Evolutionary conservation across 1,140 invertebrate species (phyloP), one percentile per base, ranked within the genome.

Genomic region (Aricia agestis): DNA sequence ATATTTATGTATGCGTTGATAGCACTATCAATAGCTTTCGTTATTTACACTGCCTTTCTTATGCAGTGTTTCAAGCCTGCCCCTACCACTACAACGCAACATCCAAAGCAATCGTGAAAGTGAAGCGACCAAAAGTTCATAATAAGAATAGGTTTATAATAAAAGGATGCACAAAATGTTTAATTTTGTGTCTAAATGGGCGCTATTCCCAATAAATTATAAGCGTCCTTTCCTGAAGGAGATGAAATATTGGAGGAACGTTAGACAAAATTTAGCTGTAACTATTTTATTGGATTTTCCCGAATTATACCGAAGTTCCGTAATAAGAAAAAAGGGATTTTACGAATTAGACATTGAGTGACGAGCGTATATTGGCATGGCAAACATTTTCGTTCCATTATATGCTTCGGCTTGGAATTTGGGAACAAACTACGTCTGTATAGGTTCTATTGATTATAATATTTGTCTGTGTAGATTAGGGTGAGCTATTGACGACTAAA

Each of bases 1-100:
- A 94, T 98, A 72, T 98, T 98, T 84, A 98, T 98, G 97, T 98
- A 98, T 84, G 97, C 96, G 68, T 92, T 98, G 76, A 95, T 97
- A 78, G 97, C 96, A 0, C 94, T 98, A 70, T 95, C 95, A 66
- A 91, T 97, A 74, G 95, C 96, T 31, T 98, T 98, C 81, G 93
- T 98, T 4, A 93, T 98, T 84, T 98, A 98, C 87, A 98, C 98
- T 1, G 94, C 96, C 11, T 98, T 98, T 87, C 91, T 98, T 18
- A 92, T 98, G 52, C 97, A 98, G 83, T 98, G 97, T 89, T 97
- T 98, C 85, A 95, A 95, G 78, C 92, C 95, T 31, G 90, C 94
- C 66, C 91, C 93, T 31, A 81, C 91, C 18, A 90, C 94, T 36
- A 87, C 93, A 3, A 77, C 93, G 61, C 80, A 92, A 71, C 94